These are phyloP conservation scores for Oreocharis arfaki DNA, from an alignment of 2,113 vertebrate species.

Conservation along the genomic window DNA sequence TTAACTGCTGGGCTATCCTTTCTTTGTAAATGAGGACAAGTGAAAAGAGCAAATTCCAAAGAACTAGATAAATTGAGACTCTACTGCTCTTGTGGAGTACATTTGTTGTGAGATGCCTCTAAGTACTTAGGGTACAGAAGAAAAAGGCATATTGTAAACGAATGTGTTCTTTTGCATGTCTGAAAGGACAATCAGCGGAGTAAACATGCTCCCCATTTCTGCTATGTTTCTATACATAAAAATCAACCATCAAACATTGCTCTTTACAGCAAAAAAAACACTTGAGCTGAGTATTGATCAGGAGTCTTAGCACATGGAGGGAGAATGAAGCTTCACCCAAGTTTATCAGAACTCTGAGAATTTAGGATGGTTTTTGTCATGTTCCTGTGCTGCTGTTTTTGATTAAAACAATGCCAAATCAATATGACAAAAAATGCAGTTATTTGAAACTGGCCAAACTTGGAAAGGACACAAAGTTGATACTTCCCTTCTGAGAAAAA, in stretches of 20 bases:
- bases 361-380: background rate
- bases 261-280: background rate
- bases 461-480: background rate
- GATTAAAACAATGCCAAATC: background rate
- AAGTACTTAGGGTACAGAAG: background rate
- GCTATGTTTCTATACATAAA: background rate
- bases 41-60: background rate
- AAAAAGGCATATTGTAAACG: background rate
- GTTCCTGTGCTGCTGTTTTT: background rate
- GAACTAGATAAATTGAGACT: background rate
- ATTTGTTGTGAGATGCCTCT: background rate
- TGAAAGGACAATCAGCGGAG: background rate
- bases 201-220: background rate
- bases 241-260: background rate
- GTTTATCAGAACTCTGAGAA: background rate
- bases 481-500: background rate
- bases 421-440: background rate
- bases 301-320: background rate
- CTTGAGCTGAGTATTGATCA: background rate
- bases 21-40: background rate
- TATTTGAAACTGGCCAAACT: background rate
- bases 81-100: background rate
- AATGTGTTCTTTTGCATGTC: background rate
- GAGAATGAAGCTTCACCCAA: background rate
- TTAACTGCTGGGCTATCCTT: background rate